phyloP scores from a whole-genome alignment of 2,888 invertebrate species.

The Tridacna crocea region DNA sequence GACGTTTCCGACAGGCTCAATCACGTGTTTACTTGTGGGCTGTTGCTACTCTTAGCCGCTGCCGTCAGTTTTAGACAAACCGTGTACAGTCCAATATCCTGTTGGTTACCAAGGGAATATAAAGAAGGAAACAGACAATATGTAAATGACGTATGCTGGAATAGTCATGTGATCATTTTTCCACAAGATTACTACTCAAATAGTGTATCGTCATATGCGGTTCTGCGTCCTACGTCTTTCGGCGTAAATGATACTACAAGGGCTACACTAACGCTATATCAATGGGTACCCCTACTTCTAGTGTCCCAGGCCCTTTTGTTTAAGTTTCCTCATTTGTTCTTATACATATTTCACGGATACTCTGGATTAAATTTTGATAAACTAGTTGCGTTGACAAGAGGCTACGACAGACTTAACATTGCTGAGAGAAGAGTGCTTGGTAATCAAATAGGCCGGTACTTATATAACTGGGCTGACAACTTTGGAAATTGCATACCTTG shows the following conservation, averaged over 20 bases:
- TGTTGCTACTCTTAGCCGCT: not conserved
- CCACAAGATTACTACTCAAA: not conserved
- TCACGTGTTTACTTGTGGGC: constrained; percentile 5
- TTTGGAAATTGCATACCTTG: constrained; percentile 20
- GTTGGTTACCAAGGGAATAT: constrained; percentile 3
- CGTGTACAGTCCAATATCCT: constrained; percentile 1
- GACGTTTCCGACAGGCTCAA: constrained; percentile 17
- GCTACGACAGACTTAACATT: constrained; percentile 11
- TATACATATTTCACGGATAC: constrained; percentile 8
- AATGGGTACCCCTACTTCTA: constrained; percentile 8
- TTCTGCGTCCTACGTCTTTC: not conserved
- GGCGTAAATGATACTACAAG: not conserved
- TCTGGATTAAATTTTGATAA: constrained; percentile 11
- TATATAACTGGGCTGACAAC: constrained; percentile 11
- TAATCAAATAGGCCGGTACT: constrained; percentile 6
- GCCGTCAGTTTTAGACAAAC: not conserved
- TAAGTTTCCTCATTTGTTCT: constrained; percentile 16
- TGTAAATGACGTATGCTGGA: constrained; percentile 16
- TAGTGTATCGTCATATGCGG: not conserved
- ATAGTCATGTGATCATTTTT: constrained; percentile 13
- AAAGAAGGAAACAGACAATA: constrained; percentile 21
- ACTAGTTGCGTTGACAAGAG: not conserved
- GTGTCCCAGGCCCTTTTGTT: constrained; percentile 13
- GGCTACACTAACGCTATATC: not conserved
- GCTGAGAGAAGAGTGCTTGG: constrained; percentile 14